phyloP scores from a whole-genome alignment of 2,888 invertebrate species.

The Watsonalla cultraria region DNA sequence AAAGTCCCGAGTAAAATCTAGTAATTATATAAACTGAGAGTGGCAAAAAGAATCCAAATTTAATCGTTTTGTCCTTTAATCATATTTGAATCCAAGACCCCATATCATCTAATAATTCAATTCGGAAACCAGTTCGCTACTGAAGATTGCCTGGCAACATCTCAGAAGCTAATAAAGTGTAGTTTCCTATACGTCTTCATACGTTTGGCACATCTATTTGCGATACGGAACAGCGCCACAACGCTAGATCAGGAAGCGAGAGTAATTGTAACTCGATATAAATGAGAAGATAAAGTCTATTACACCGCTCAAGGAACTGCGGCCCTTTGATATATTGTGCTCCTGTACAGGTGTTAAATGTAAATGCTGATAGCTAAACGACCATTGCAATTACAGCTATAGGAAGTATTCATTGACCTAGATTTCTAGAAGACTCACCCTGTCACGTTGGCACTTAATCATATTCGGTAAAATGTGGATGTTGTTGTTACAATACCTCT shows the following conservation, averaged over 20 bases:
- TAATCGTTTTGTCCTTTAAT: too few relatives aligned
- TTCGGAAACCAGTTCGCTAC: not conserved
- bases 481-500: too few relatives aligned
- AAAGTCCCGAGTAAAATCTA: too few relatives aligned
- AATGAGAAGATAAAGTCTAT: constrained; percentile 64
- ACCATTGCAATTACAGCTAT: not conserved
- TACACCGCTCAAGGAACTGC: constrained; percentile 62
- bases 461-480: too few relatives aligned
- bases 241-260: constrained; percentile 50
- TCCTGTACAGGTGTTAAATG: constrained; percentile 23
- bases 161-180: not conserved
- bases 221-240: constrained; percentile 54
- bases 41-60: too few relatives aligned
- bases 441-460: too few relatives aligned
- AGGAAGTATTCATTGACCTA: not conserved
- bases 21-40: too few relatives aligned
- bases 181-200: constrained; percentile 23
- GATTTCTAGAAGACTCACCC: not conserved
- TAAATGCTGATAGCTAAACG: constrained; percentile 3
- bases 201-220: constrained; percentile 40
- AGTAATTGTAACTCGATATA: constrained; percentile 66
- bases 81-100: too few relatives aligned
- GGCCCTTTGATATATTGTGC: constrained; percentile 40
- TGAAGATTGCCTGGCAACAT: not conserved
- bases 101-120: not conserved